Evolutionary conservation across 2,888 invertebrate species (phyloP), one percentile per base, ranked within the genome.

Genomic region (Malthinus seriepunctatus): DNA sequence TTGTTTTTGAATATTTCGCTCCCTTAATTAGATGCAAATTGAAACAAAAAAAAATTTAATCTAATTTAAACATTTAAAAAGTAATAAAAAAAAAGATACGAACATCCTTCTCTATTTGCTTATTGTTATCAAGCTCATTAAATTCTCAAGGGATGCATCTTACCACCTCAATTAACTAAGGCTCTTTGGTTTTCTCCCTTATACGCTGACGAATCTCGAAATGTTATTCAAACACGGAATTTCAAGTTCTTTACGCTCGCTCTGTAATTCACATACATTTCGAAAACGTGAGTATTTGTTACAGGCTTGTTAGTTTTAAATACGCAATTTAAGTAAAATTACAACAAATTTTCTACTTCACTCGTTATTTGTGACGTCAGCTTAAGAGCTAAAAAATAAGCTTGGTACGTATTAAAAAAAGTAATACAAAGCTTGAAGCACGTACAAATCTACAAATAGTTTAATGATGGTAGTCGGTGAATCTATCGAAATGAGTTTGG

Each of bases 391-490:
- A 42, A 15, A 15, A 42, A 42, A 42, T 15, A 15, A 42, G 39
- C 23, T 15, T 15, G 15, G 14, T 8, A 15, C 39, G 23, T 23
- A 5, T 5, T 23, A 42, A 23, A 42, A 37, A 42, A 5, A n/a
- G 39, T 14, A 42, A 42, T 42, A 23, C 15, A 42, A 42, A 42
- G n/a, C 39, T 42, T 23, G 39, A 42, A 42, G 39, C 39, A 42
- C 39, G 39, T 42, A 42, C 39, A n/a, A n/a, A 42, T 42, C 11
- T 42, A 42, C 39, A n/a, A n/a, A 42, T 42, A 15, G 39, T 42
- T 42, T 42, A 42, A 42, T 42, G 39, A 42, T 42, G 23, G 39
- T 9, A 42, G 39, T n/a, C 5, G 39, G 15, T 14, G 14, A 38
- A 23, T 42, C 39, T 15, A 42, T 42, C 11, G 39, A 42, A 42